Percentiles rank a stretch among this genome's conserved stretches.
Conservation (phyloP, 2,113 vertebrate species). For the Rhizomys pruinosus region DNA sequence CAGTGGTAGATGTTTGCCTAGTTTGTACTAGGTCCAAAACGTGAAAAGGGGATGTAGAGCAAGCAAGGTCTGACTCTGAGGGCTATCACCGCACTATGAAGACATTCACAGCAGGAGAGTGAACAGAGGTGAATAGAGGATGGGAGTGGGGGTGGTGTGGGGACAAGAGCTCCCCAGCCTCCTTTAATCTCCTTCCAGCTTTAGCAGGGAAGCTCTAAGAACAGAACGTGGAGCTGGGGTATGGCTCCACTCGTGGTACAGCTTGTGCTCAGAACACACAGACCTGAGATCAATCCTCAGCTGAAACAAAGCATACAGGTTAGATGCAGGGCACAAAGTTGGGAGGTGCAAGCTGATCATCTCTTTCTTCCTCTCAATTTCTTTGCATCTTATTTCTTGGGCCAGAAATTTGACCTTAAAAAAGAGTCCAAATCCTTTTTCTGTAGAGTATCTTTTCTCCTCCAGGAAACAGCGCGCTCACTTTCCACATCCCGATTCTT, state of each 20-base stretch:
- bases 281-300: too few species aligned
- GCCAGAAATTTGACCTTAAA: background rate
- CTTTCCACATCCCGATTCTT: background rate
- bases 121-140: background rate
- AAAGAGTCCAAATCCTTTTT: conserved; percentile 30
- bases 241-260: background rate
- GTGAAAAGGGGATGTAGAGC: background rate
- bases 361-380: conserved; percentile 8
- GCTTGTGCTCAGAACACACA: background rate
- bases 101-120: background rate
- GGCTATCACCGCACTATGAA: background rate
- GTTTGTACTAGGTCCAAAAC: background rate
- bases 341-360: background rate
- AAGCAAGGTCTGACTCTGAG: background rate
- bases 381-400: conserved; percentile 20
- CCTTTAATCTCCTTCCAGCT: background rate
- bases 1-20: background rate
- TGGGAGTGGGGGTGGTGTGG: background rate
- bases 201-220: background rate
- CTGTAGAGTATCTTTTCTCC: background rate
- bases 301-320: background rate
- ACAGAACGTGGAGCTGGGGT: too few species aligned
- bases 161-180: background rate
- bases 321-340: background rate
- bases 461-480: background rate